Evolutionary conservation across 2,113 vertebrate genomes (phyloP).

Genomic region (Nettapus auritus): DNA sequence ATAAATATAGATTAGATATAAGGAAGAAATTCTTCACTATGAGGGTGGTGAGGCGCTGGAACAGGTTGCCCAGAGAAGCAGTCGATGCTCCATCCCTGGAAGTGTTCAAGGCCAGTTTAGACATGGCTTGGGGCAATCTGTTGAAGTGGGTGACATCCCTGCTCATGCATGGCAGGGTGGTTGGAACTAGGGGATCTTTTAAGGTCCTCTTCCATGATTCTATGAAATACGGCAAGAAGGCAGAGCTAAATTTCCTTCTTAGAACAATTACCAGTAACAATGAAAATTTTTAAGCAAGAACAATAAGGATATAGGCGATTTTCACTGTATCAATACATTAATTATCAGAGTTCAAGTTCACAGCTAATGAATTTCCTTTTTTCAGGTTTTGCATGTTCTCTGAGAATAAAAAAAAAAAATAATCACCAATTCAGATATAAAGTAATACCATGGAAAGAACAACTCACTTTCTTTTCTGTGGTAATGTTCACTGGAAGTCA

Average conservation of each 20-base stretch:
- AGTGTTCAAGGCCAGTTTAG: background rate
- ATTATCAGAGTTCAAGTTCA: background rate
- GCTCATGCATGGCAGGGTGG: background rate
- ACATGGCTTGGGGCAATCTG: background rate
- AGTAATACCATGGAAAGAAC: background rate
- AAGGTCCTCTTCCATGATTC: background rate
- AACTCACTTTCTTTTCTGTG: background rate
- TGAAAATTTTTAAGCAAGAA: background rate
- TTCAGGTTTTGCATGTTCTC: background rate
- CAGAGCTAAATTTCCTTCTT: background rate
- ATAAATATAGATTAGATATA: background rate
- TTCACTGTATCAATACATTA: background rate
- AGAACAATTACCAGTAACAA: background rate
- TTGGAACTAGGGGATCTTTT: background rate
- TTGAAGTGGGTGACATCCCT: background rate
- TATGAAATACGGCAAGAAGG: background rate
- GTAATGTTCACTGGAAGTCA: background rate
- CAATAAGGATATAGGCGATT: background rate
- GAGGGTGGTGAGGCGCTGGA: background rate
- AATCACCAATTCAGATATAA: background rate
- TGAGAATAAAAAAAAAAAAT: background rate
- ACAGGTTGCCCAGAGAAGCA: background rate
- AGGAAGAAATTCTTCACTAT: background rate
- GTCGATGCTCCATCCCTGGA: background rate
- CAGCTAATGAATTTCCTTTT: background rate